A percentile compares a stretch with the other conserved stretches of the same genome.
These are phyloP conservation scores for Drosophila repleta DNA, from an alignment of 1,140 invertebrate species.

Conservation along the genomic window DNA sequence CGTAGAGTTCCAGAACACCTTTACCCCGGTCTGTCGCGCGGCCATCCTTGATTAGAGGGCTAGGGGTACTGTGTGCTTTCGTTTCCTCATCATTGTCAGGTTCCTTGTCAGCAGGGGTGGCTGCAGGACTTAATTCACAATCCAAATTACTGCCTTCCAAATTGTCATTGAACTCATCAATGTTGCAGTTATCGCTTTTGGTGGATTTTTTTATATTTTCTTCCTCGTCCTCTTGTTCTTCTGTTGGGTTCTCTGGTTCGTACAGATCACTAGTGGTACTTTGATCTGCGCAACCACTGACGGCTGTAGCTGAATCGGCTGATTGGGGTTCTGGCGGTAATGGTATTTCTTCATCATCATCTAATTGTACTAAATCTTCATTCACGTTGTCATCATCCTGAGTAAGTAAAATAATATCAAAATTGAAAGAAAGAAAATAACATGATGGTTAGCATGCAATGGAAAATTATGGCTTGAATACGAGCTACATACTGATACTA, in stretches of 20 bases:
- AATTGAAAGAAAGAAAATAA: slow-evolving; percentile 68
- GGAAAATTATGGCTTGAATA: slow-evolving; percentile 19
- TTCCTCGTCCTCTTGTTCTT: slow-evolving; percentile 53
- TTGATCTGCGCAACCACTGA: slow-evolving; percentile 20
- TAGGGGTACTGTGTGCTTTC: slow-evolving; percentile 57
- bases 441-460: slow-evolving; percentile 69
- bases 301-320: slow-evolving; percentile 9
- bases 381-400: slow-evolving; percentile 82
- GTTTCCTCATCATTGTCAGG: slow-evolving; percentile 45
- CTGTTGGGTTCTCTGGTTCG: slow-evolving; percentile 81
- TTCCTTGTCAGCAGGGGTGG: slow-evolving; percentile 4
- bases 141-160: slow-evolving; percentile 15
- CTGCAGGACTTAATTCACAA: slow-evolving; percentile 7
- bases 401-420: slow-evolving; percentile 49
- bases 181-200: background rate
- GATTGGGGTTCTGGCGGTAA: slow-evolving; percentile 61
- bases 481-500: background rate
- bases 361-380: slow-evolving; percentile 84
- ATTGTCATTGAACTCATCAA: background rate
- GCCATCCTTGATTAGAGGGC: slow-evolving; percentile 51
- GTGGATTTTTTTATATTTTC: background rate
- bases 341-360: slow-evolving; percentile 83
- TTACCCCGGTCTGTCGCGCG: slow-evolving; percentile 54
- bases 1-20: slow-evolving; percentile 79
- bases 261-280: slow-evolving; percentile 56